These are phyloP conservation scores for Aquatica leii DNA, from an alignment of 2,888 invertebrate genomes.

Conservation along the genomic window DNA sequence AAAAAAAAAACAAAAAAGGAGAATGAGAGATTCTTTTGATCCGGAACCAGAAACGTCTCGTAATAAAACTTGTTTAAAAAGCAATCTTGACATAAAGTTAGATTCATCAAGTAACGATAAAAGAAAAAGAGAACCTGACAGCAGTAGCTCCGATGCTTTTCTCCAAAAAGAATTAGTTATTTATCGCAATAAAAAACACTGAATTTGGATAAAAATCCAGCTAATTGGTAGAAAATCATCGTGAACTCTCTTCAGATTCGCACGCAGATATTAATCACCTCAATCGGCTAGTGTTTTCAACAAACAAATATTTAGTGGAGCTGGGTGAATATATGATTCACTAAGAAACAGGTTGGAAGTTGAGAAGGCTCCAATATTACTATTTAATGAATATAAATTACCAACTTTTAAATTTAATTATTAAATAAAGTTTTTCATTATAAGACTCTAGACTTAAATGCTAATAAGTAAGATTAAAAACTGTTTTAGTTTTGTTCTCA, in stretches of 20 bases:
- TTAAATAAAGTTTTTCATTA: too few species aligned
- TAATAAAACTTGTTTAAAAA: conserved; percentile 19
- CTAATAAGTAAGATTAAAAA: too few species aligned
- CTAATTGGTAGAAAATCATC: conserved; percentile 15
- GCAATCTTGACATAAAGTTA: too few species aligned
- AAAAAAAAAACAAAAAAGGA: background rate
- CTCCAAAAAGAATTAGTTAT: too few species aligned
- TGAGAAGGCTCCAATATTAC: conserved; percentile 5
- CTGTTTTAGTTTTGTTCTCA: too few species aligned
- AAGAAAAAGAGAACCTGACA: background rate
- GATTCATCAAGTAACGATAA: conserved; percentile 9
- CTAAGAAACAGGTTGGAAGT: conserved; percentile 2
- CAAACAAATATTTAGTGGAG: background rate
- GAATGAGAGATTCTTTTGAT: background rate
- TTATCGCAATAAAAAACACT: too few species aligned
- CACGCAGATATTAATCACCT: conserved; percentile 19
- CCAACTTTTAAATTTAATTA: too few species aligned
- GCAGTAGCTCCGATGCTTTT: conserved; percentile 9
- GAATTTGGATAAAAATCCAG: too few species aligned
- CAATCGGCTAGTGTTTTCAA: background rate
- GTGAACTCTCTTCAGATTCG: conserved; percentile 13
- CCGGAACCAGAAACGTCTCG: background rate
- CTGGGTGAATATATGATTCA: background rate
- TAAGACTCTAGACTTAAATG: too few species aligned
- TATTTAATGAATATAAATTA: background rate